phyloP scores from a whole-genome alignment of 2,113 vertebrate genomes.

The Dolichotis patagonum region DNA sequence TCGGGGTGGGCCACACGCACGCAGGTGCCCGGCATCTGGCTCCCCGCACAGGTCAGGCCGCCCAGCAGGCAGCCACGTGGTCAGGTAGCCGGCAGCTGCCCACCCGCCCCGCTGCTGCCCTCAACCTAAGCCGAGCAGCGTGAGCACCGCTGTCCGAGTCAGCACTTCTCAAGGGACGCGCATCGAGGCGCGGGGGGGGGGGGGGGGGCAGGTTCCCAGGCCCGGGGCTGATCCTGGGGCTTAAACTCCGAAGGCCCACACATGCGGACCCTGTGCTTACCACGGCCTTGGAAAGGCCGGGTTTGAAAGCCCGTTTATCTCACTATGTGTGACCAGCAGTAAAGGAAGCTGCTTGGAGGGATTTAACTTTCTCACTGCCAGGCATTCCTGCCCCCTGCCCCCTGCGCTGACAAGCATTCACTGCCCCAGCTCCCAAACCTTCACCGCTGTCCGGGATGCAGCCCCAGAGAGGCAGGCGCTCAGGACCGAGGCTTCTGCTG shows the following conservation, averaged over 20 bases:
- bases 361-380: background rate
- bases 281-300: background rate
- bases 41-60: background rate
- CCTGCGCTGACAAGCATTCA: background rate
- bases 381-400: slow-evolving; percentile 20
- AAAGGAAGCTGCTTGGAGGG: background rate
- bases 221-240: background rate
- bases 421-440: too few relatives aligned
- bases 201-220: background rate
- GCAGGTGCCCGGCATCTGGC: background rate
- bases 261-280: background rate
- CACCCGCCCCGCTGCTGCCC: background rate
- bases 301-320: background rate
- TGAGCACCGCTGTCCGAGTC: too few relatives aligned
- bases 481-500: background rate
- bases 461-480: background rate
- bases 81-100: too few relatives aligned
- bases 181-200: too few relatives aligned
- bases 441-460: background rate
- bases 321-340: background rate
- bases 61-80: background rate
- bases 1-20: background rate
- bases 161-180: too few relatives aligned
- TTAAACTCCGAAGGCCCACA: background rate
- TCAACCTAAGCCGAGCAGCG: too few relatives aligned